Base-by-base conservation (phyloP, 1,140 invertebrate species). In the Drosophila bifasciata region DNA sequence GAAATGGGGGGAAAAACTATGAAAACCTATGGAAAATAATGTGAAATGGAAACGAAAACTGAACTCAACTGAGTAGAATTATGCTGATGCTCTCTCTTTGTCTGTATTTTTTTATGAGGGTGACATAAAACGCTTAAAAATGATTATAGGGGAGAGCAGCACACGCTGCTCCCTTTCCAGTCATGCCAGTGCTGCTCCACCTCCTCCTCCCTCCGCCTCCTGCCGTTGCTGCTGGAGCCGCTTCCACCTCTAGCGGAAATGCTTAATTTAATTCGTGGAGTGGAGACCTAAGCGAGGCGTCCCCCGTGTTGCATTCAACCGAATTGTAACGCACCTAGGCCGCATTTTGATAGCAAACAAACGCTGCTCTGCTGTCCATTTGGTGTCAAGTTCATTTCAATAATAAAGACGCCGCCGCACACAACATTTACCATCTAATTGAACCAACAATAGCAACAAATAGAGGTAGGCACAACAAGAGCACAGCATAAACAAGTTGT, bases 321-420 rank as follows among this genome's bases (percentile, higher is more conserved):
- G 59, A 83, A 77, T 77, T 62, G 48, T 57, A 46, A 51, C 53
- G 62, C 72, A 76, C 71, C 71, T 75, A 75, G 57, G 57, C 64
- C 81, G 73, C 80, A 81, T 60, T 81, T 77, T 74, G 48, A 74
- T 71, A 71, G 60, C 56, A 51, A 62, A 66, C 61, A 43, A 52
- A 49, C 11, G 32, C 11, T 13, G 41, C 55, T 49, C 51, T 60
- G 50, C 49, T 77, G 81, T 57, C 48, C 77, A 81, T 85, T 81
- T 81, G 78, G 81, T 85, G 81, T 85, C 81, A 85, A 85, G 81
- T 88, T 77, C 81, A 50, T 80, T 85, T 85, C 51, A 86, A 88
- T 86, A 77, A 78, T 80, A 74, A 75, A 44, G 69, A 75, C 72
- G 71, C 72, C 71, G 62, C 52, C 53, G 15, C 32, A 36, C 32